phyloP scores from a whole-genome alignment of 2,888 invertebrate genomes.

The Stomorhina lunata region DNA sequence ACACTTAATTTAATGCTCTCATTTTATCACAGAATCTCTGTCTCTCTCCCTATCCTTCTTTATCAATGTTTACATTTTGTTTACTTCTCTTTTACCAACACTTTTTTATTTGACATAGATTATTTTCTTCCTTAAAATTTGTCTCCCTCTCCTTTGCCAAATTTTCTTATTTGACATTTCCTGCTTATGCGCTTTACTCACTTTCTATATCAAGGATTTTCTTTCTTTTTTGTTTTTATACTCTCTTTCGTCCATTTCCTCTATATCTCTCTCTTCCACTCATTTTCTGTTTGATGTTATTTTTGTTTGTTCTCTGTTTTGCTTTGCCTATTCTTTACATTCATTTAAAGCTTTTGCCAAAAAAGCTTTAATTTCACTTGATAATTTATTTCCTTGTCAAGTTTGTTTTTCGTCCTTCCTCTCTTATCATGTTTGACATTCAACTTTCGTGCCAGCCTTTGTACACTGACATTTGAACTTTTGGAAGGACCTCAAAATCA shows the following conservation, averaged over 20 bases:
- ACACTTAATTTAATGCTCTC: no score
- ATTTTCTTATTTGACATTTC: background rate
- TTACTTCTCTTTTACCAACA: background rate
- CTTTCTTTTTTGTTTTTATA: background rate
- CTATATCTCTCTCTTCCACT: background rate
- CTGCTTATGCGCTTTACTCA: no score
- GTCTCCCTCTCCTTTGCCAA: background rate
- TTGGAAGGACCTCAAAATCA: background rate
- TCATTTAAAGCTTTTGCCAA: slow-evolving; percentile 9
- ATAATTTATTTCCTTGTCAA: background rate
- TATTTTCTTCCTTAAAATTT: background rate
- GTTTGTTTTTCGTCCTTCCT: slow-evolving; percentile 7
- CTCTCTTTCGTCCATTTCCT: background rate
- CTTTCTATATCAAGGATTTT: no score
- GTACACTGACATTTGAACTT: slow-evolving; percentile 55
- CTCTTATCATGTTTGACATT: slow-evolving; percentile 30
- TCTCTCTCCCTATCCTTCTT: no score
- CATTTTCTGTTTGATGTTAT: background rate
- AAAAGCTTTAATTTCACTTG: background rate
- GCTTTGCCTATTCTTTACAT: slow-evolving; percentile 4
- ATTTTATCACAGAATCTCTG: no score
- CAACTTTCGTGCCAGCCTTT: slow-evolving; percentile 18
- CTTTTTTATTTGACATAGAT: background rate
- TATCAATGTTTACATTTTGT: no score
- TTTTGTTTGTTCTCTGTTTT: slow-evolving; percentile 32